These are phyloP conservation scores for Sebastes itinus DNA, from an alignment of 2,797 vertebrate species.

Conservation along the genomic window DNA sequence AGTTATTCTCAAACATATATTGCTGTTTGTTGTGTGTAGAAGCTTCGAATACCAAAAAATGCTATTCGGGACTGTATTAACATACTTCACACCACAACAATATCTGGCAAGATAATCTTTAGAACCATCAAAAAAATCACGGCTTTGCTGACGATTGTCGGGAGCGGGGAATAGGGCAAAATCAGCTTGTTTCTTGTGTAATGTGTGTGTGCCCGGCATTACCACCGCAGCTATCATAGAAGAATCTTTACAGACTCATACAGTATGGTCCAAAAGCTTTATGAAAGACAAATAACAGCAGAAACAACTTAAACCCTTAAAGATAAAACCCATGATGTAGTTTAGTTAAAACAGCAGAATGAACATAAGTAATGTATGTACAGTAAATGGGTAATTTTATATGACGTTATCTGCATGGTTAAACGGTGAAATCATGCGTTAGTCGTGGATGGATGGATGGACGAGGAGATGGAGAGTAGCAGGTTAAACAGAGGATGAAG, in stretches of 20 bases:
- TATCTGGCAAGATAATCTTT: no score
- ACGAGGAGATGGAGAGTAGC: not conserved
- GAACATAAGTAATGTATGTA: not conserved
- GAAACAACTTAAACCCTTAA: not conserved
- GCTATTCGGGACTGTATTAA: no score
- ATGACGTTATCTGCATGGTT: not conserved
- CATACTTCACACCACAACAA: no score
- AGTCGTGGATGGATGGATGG: not conserved
- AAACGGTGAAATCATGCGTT: not conserved
- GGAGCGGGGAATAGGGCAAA: fast-evolving
- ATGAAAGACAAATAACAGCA: not conserved
- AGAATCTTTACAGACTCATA: not conserved
- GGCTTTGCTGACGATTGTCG: no score
- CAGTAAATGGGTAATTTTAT: no score
- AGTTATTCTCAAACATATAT: no score
- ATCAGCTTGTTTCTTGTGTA: no score
- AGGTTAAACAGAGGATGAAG: not conserved
- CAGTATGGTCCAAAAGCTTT: not conserved
- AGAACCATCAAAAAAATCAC: no score
- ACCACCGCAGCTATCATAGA: no score
- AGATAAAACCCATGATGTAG: not conserved
- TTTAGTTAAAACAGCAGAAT: not conserved
- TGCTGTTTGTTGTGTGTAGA: no score
- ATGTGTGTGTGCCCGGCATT: no score
- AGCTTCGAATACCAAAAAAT: no score